Evolutionary conservation across 1,140 invertebrate genomes (phyloP).

Genomic region (Drosophila parvula): DNA sequence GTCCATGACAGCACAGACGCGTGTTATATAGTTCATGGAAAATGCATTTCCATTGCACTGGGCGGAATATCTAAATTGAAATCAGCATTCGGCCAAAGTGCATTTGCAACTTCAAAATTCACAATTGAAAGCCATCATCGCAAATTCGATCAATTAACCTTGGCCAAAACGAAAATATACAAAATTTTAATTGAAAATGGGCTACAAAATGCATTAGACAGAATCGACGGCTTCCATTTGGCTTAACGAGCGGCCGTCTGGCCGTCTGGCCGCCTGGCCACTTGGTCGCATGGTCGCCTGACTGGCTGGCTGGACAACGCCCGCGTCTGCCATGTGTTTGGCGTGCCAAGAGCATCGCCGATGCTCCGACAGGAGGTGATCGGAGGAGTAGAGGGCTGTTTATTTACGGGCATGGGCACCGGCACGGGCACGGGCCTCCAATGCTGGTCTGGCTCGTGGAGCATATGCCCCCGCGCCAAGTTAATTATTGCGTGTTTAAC

Average conservation of each 20-base stretch:
- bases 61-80: slow-evolving; percentile 67
- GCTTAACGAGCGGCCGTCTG: slow-evolving; percentile 43
- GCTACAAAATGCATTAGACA: slow-evolving; percentile 70
- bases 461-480: slow-evolving; percentile 59
- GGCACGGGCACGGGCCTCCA: slow-evolving; percentile 19
- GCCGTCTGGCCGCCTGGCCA: slow-evolving; percentile 4
- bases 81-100: slow-evolving; percentile 72
- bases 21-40: slow-evolving; percentile 26
- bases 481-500: slow-evolving; percentile 79
- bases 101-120: slow-evolving; percentile 72
- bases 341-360: slow-evolving; percentile 34
- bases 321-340: slow-evolving; percentile 60
- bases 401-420: slow-evolving; percentile 42
- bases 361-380: slow-evolving; percentile 15
- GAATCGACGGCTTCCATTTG: slow-evolving; percentile 56
- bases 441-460: slow-evolving; percentile 12
- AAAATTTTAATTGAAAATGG: slow-evolving; percentile 73
- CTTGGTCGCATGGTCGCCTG: slow-evolving; percentile 41
- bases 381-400: slow-evolving; percentile 27
- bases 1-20: slow-evolving; percentile 27
- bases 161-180: slow-evolving; percentile 66
- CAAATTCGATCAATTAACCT: slow-evolving; percentile 69
- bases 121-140: slow-evolving; percentile 61
- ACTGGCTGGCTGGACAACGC: slow-evolving; percentile 53
- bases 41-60: slow-evolving; percentile 58